These are phyloP conservation scores for Drosophila pseudoananassae DNA, from an alignment of 1,140 invertebrate species.

Conservation along the genomic window DNA sequence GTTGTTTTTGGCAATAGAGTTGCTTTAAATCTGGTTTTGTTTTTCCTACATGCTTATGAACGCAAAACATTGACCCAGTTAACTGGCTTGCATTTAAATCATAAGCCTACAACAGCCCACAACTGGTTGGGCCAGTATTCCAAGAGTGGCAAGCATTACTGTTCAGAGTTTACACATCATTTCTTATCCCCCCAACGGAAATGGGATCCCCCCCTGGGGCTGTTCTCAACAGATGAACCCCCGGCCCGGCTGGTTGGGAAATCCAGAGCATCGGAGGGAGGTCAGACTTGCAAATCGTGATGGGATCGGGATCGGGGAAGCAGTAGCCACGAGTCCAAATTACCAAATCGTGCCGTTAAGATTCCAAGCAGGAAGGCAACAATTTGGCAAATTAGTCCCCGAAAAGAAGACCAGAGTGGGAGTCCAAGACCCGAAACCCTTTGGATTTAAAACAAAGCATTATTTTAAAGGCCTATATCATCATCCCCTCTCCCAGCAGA, in stretches of 20 bases:
- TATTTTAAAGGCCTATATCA: too few species aligned
- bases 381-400: slow-evolving; percentile 59
- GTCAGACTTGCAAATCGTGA: slow-evolving; percentile 66
- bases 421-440: slow-evolving; percentile 20
- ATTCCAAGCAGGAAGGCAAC: slow-evolving; percentile 60
- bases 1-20: slow-evolving; percentile 53
- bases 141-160: neutral
- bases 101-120: slow-evolving; percentile 20
- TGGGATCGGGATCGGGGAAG: slow-evolving; percentile 51
- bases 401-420: slow-evolving; percentile 16
- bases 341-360: slow-evolving; percentile 70
- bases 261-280: slow-evolving; percentile 33
- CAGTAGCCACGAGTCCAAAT: slow-evolving; percentile 64
- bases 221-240: slow-evolving; percentile 31
- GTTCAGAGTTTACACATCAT: slow-evolving; percentile 9
- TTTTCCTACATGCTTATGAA: neutral
- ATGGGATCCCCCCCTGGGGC: slow-evolving; percentile 3
- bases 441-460: too few species aligned
- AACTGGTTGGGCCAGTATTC: slow-evolving; percentile 46
- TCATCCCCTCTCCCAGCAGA: too few species aligned
- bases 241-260: slow-evolving; percentile 30
- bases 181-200: slow-evolving; percentile 23
- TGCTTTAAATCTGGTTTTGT: slow-evolving; percentile 49
- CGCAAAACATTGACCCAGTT: slow-evolving; percentile 54
- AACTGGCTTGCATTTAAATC: slow-evolving; percentile 46